Conservation (phyloP, 2,113 vertebrate species). For the Cyprinodon tularosa region DNA sequence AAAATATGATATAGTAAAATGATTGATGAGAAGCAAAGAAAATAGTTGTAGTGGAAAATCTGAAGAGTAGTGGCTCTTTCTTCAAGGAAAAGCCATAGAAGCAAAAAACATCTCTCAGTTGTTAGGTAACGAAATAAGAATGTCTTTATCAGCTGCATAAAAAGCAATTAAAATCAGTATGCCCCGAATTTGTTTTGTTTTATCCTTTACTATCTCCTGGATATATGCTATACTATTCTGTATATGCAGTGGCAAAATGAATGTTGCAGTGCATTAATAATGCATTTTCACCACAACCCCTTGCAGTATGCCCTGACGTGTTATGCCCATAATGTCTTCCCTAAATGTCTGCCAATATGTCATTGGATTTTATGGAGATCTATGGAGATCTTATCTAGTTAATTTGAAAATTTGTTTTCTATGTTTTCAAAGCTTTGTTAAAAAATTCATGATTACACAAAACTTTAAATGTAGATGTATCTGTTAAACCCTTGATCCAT, state of each 20-base stretch:
- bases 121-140: neutral
- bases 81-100: neutral
- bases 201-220: neutral
- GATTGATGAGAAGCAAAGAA: neutral
- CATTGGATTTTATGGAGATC: neutral
- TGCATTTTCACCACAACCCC: neutral
- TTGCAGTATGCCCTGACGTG: neutral
- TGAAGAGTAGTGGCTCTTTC: neutral
- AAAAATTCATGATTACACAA: no score
- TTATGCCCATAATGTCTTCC: neutral
- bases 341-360: neutral
- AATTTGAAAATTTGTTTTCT: neutral
- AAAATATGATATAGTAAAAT: neutral
- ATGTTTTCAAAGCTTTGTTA: neutral
- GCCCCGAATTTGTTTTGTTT: neutral
- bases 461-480: no score
- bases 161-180: neutral
- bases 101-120: neutral
- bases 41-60: neutral
- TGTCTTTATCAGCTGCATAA: neutral
- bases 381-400: neutral
- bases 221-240: neutral
- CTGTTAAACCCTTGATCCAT: neutral
- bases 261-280: constrained; percentile 1
- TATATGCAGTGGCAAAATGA: neutral